Base-by-base conservation (phyloP, 2,113 vertebrate species). In the Triplophysa rosa region DNA sequence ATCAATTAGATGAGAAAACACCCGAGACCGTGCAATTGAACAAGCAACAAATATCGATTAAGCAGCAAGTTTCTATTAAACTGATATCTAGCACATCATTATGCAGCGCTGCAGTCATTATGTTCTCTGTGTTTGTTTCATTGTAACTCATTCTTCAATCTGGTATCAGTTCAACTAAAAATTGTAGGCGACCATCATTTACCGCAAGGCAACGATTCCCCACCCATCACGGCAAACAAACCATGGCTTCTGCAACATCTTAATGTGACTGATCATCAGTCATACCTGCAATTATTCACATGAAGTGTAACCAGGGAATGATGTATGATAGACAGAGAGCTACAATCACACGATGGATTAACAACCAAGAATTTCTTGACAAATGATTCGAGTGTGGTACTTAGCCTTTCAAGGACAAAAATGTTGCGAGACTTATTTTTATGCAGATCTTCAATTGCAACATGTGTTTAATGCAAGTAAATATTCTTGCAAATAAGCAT, bases 171-270 rank as follows among this genome's bases (percentile, higher is more conserved):
- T 75, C 72, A 58, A 67, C 75, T 58, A 61, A 56, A 59, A 42
- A 61, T 64, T 70, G 24, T 33, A 80, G 65, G 71, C 63, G 40
- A 66, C 63, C 23, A 83, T 70, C 82, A 77, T 80, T 83, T 80
- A 64, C 78, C 69, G 40, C 67, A 71, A 62, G 26, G 67, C 26
- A 75, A 80, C 33, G 54, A 47, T 69, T 80, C 78, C 66, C 59
- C 77, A 80, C 77, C 73, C 58, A 68, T 70, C 54, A 77, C 17
- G 63, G 21, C 64, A 67, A 70, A 79, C 58, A 73, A 83, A 80
- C 37, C 40, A n/a, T 80, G 82, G 65, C 72, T 80, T 49, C 66
- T 71, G 80, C 62, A 80, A 64, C 61, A 49, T 16, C 61, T 83
- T 65, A 61, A 21, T 49, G 40, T 47, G 61, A 80, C 59, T 67